phyloP scores from a whole-genome alignment of 2,888 invertebrate genomes.

The Peribatodes rhomboidaria region DNA sequence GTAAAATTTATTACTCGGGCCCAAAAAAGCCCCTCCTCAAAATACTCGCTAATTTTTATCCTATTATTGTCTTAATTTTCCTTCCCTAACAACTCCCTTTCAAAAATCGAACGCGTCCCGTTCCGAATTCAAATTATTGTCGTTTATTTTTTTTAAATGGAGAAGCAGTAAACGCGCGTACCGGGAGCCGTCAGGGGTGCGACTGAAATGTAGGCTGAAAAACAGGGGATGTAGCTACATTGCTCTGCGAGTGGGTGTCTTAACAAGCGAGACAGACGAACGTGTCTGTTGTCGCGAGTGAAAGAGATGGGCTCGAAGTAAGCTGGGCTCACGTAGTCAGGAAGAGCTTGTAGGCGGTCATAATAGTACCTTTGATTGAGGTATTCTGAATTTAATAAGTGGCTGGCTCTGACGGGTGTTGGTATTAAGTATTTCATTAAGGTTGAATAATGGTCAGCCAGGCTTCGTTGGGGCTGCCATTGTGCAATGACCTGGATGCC shows the following conservation, averaged over 20 bases:
- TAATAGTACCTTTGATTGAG: slow-evolving; percentile 75
- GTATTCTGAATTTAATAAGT: slow-evolving; percentile 75
- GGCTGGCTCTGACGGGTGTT: slow-evolving; percentile 45
- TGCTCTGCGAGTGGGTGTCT: slow-evolving; percentile 75
- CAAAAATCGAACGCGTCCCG: slow-evolving; percentile 30
- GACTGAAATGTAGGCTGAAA: slow-evolving; percentile 74
- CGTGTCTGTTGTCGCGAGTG: slow-evolving; percentile 28
- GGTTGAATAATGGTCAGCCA: slow-evolving; percentile 1
- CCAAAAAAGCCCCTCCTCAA: slow-evolving; percentile 26
- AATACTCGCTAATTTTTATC: slow-evolving; percentile 7
- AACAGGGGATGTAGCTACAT: slow-evolving; percentile 69
- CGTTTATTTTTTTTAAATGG: slow-evolving; percentile 25
- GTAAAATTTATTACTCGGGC: slow-evolving; percentile 9
- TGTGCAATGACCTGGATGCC: slow-evolving; percentile 24
- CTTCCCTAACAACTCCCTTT: slow-evolving; percentile 19
- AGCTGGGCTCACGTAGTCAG: slow-evolving; percentile 69
- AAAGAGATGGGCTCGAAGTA: slow-evolving; percentile 59
- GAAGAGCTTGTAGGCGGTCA: slow-evolving; percentile 79
- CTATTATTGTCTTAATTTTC: slow-evolving; percentile 22
- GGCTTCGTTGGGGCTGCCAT: neutral
- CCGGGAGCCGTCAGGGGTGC: slow-evolving; percentile 59
- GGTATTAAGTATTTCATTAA: neutral
- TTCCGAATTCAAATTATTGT: slow-evolving; percentile 39
- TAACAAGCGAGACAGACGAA: slow-evolving; percentile 58
- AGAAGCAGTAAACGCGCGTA: slow-evolving; percentile 49